Evolutionary conservation across 2,888 invertebrate species (phyloP), one percentile per base, ranked within the genome.

Genomic region (Mesochorus sp.): DNA sequence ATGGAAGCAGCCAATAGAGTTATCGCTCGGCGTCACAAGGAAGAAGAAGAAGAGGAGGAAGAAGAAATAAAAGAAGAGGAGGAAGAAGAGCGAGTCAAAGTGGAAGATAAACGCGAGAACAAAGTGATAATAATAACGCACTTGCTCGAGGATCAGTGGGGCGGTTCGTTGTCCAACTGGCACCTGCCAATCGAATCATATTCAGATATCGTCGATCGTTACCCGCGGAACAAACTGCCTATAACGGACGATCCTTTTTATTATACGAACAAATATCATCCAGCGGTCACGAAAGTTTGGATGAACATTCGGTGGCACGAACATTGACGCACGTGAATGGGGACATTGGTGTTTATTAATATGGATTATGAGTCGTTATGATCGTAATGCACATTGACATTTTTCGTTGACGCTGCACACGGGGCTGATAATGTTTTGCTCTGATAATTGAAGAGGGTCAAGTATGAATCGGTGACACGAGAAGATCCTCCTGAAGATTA

Each of bases 1-100:
- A 78, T 78, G 78, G 78, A 73, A 78, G 64, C 73, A 53, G 78
- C 6, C 24, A 53, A 26, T 34, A 34, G 17, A 74, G 21, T 70
- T 47, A 49, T 70, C 26, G 34, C 62, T 49, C 62, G 62, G 49
- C 19, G 17, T 49, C 14, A 51, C 51, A 51, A 62, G 53, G 53
- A 44, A 66, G 55, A 57, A 26, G 57, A 62, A 24, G 53, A 14
- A 47, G 67, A 62, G 49, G 39, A 37, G 31, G 39, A 57, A 14
- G 49, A 70, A 19, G 62, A 47, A 26, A 26, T 8, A 34, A 10
- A 1, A 19, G 44, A 37, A 34, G 47, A 12, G 10, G 14, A 12
- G 21, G 17, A 17, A 8, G 53, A 31, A 12, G 47, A 55, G 31
- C 26, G 70, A n/a, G n/a, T n/a, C n/a, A n/a, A n/a, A 31, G 24